These are phyloP conservation scores for Antennarius maculatus DNA, from an alignment of 2,797 vertebrate species.

Conservation along the genomic window DNA sequence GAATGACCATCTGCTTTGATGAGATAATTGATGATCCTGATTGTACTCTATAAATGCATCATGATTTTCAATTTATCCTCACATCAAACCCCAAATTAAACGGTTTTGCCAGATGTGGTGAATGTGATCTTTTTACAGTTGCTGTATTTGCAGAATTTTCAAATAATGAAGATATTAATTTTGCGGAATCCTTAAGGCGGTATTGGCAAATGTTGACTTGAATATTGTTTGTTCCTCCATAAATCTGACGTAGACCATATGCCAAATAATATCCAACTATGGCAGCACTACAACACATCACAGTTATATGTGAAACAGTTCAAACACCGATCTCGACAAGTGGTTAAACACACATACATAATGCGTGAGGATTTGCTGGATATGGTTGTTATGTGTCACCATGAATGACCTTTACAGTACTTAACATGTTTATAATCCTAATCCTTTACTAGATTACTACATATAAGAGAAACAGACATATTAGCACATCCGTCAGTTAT, in stretches of 20 bases:
- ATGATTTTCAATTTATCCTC: slow-evolving; percentile 23
- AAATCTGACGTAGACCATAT: slow-evolving; percentile 6
- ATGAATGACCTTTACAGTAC: slow-evolving; percentile 33
- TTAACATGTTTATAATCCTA: slow-evolving; percentile 67
- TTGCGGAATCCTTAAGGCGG: slow-evolving; percentile 53
- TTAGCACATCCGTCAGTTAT: not conserved
- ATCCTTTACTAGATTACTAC: slow-evolving; percentile 45
- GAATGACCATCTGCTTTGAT: slow-evolving; percentile 19
- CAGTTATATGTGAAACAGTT: not conserved
- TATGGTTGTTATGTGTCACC: slow-evolving; percentile 11
- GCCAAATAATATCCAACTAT: no score
- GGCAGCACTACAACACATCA: no score
- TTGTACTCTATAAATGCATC: slow-evolving; percentile 16
- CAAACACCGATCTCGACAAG: slow-evolving; percentile 22
- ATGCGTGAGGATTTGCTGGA: slow-evolving; percentile 18
- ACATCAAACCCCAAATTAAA: slow-evolving; percentile 19
- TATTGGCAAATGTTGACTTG: slow-evolving; percentile 44
- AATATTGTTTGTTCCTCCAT: slow-evolving; percentile 51
- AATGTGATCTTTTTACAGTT: slow-evolving; percentile 23
- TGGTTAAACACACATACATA: slow-evolving; percentile 28
- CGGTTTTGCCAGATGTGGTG: slow-evolving; percentile 9
- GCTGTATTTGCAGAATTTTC: slow-evolving; percentile 22
- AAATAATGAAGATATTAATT: slow-evolving; percentile 49
- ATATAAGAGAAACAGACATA: not conserved
- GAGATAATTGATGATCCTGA: slow-evolving; percentile 2